Evolutionary conservation across 2,113 vertebrate species (phyloP).

Genomic region (Acrocephalus arundinaceus): DNA sequence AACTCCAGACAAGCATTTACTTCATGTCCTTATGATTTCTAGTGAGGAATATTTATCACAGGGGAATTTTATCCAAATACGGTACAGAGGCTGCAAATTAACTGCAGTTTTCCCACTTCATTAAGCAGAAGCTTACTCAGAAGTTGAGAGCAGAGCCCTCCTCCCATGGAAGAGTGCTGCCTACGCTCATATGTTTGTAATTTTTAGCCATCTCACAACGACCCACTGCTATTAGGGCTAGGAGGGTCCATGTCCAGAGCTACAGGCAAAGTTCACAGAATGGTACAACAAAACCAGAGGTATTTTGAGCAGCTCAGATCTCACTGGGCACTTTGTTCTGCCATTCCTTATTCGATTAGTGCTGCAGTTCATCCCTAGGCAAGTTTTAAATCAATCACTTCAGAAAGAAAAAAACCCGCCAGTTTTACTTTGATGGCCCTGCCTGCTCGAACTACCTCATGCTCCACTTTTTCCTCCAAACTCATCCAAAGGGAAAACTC

Average conservation of each 20-base stretch:
- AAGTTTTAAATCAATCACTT: neutral
- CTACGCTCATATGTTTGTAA: neutral
- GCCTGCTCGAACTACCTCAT: neutral
- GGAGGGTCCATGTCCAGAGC: neutral
- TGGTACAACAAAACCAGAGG: fast-evolving
- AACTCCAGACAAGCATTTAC: neutral
- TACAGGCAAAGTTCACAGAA: neutral
- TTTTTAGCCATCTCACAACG: neutral
- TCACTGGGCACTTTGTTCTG: neutral
- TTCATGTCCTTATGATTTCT: neutral
- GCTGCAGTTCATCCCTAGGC: neutral
- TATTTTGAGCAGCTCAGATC: neutral
- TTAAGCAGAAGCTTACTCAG: neutral
- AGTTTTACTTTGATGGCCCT: neutral
- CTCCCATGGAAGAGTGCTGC: neutral
- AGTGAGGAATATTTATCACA: neutral
- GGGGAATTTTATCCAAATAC: neutral
- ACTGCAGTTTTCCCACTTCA: neutral
- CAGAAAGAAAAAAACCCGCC: neutral
- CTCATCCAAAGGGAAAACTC: neutral
- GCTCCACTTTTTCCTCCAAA: neutral
- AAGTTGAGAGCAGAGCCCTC: neutral
- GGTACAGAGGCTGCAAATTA: neutral
- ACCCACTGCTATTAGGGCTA: neutral
- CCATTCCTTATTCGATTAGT: neutral